phyloP scores from a whole-genome alignment of 2,113 vertebrate genomes.

The Lota lota region DNA sequence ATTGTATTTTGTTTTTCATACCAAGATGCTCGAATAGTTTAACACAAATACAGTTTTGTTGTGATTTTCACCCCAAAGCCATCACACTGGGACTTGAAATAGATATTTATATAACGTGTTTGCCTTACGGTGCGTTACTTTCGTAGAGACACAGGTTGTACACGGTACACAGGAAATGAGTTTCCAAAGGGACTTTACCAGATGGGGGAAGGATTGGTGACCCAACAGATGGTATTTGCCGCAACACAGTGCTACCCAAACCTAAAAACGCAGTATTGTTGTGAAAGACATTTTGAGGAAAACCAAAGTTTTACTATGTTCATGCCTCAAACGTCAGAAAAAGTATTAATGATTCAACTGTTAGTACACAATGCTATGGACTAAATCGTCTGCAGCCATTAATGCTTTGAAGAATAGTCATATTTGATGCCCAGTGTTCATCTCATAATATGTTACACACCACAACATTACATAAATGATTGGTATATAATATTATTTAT shows the following conservation, averaged over 20 bases:
- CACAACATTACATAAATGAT: too few species aligned
- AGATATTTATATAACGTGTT: too few species aligned
- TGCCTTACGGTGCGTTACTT: too few species aligned
- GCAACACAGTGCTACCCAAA: background rate
- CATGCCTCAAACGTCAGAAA: constrained; percentile 7
- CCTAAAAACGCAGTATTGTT: background rate
- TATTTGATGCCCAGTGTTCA: constrained; percentile 21
- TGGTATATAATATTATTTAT: too few species aligned
- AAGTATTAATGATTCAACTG: background rate
- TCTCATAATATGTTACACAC: constrained; percentile 15
- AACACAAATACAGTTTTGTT: too few species aligned
- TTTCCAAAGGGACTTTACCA: background rate
- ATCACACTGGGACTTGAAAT: too few species aligned
- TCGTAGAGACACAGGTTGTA: too few species aligned
- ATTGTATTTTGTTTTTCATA: too few species aligned
- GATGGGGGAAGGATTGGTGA: background rate
- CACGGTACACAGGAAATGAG: background rate
- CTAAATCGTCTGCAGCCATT: constrained; percentile 9
- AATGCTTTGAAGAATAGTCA: too few species aligned
- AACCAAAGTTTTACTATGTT: constrained; percentile 30
- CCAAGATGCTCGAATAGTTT: too few species aligned
- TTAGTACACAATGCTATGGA: background rate
- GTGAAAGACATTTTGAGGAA: background rate
- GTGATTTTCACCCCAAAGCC: too few species aligned
- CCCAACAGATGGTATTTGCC: constrained; percentile 2